Evolutionary conservation across 2,797 vertebrate species (phyloP).

Genomic region (Trematomus bernacchii): DNA sequence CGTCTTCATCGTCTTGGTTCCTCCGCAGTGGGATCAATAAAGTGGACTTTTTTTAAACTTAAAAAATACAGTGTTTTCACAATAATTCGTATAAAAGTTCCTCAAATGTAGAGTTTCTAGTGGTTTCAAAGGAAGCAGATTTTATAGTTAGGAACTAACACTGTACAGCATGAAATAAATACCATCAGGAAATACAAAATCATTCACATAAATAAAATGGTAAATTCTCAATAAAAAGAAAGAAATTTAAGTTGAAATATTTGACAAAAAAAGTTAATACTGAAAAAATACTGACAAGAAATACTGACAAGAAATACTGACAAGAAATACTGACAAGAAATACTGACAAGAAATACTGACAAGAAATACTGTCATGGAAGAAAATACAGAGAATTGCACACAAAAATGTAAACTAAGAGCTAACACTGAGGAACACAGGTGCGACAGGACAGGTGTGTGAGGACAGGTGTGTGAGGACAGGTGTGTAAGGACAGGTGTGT

Average conservation of each 20-base stretch:
- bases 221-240: constrained; percentile 94
- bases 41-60: constrained; percentile 93
- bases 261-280: constrained; percentile 89
- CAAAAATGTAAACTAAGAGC: constrained; percentile 98
- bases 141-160: constrained; percentile 92
- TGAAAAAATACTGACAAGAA: constrained; percentile 84
- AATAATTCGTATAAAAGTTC: constrained; percentile 96
- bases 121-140: constrained; percentile 84
- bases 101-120: constrained; percentile 97
- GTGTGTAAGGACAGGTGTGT: too few species aligned
- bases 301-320: constrained; percentile 88
- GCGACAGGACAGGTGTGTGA: constrained; percentile 67
- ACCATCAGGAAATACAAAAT: constrained; percentile 99
- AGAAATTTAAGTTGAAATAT: constrained; percentile 90
- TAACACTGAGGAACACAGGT: constrained; percentile 96
- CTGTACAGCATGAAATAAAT: constrained; percentile 99
- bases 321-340: constrained; percentile 86
- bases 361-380: constrained; percentile 86
- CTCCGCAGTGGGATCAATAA: constrained; percentile 95
- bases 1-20: constrained; percentile 91
- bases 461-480: too few species aligned
- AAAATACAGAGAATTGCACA: constrained; percentile 96
- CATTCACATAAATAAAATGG: constrained; percentile 99
- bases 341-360: constrained; percentile 86
- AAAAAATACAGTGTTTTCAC: constrained; percentile 99